Percentiles rank a stretch among this genome's conserved stretches.
phyloP scores from a whole-genome alignment of 2,113 vertebrate genomes.

The Gila orcuttii region DNA sequence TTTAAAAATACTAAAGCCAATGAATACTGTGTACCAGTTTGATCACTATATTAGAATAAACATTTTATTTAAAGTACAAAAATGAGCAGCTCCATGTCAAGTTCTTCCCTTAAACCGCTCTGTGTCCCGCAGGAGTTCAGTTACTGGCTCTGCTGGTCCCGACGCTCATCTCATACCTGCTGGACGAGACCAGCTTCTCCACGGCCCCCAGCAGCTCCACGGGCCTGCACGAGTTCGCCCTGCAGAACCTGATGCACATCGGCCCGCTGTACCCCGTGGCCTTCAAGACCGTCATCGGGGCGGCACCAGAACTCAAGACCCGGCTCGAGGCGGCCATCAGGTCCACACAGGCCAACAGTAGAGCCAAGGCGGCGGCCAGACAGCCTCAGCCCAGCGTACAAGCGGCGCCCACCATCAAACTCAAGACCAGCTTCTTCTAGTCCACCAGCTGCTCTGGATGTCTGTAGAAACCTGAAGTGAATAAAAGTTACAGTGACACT shows the following conservation, averaged over 20 bases:
- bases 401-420: slow-evolving; percentile 94
- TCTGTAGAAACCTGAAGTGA: not conserved
- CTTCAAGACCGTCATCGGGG: slow-evolving; percentile 97
- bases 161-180: slow-evolving; percentile 92
- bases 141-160: slow-evolving; percentile 94
- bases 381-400: slow-evolving; percentile 86
- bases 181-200: slow-evolving; percentile 90
- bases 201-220: slow-evolving; percentile 84
- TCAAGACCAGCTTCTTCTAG: slow-evolving; percentile 97
- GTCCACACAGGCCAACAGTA: slow-evolving; percentile 91
- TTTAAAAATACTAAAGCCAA: too few relatives aligned
- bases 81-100: too few relatives aligned
- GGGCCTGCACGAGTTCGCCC: slow-evolving; percentile 93
- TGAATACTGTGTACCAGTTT: too few relatives aligned
- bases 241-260: slow-evolving; percentile 96
- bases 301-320: slow-evolving; percentile 92
- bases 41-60: not conserved
- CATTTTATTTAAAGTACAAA: not conserved
- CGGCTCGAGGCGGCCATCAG: slow-evolving; percentile 92
- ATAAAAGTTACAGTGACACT: not conserved
- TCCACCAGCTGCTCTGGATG: not conserved
- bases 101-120: not conserved
- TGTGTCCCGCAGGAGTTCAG: slow-evolving; percentile 83
- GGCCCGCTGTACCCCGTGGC: slow-evolving; percentile 95
- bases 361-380: slow-evolving; percentile 87